A percentile compares a stretch with the other conserved stretches of the same genome.
Evolutionary conservation across 2,888 invertebrate genomes (phyloP).

Genomic region (Tridacna gigas): DNA sequence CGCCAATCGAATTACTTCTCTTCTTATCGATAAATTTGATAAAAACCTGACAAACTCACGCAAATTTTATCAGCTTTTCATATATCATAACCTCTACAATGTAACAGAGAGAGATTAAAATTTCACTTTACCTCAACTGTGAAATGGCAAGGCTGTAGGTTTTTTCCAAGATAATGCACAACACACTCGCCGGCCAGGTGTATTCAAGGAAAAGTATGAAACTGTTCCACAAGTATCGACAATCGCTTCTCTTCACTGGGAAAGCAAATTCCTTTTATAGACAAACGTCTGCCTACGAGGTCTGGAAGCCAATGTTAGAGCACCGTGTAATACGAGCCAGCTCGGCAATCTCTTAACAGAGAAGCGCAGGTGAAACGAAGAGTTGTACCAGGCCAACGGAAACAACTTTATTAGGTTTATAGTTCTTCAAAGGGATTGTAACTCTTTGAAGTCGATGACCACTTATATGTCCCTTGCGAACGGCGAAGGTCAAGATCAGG

Average conservation of each 20-base stretch:
- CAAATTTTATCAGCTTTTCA: too few relatives aligned
- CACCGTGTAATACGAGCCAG: conserved; percentile 17
- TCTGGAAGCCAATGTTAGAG: conserved; percentile 19
- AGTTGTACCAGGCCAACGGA: neutral
- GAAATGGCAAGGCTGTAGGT: conserved; percentile 7
- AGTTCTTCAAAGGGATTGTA: neutral
- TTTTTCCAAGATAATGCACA: conserved; percentile 17
- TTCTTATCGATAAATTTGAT: too few relatives aligned
- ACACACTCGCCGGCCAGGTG: conserved; percentile 11
- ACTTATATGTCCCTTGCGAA: too few relatives aligned
- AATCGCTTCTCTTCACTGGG: conserved; percentile 7
- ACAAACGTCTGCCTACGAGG: conserved; percentile 18
- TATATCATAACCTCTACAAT: too few relatives aligned
- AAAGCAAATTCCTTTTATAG: conserved; percentile 23
- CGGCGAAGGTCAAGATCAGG: too few relatives aligned
- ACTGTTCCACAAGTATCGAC: neutral
- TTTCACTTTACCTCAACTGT: conserved; percentile 6
- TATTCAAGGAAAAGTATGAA: conserved; percentile 6
- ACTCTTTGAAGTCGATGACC: too few relatives aligned
- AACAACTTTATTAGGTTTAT: neutral
- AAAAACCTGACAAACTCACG: too few relatives aligned
- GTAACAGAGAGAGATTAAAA: neutral
- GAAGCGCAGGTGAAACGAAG: conserved; percentile 12
- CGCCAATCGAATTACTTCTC: too few relatives aligned
- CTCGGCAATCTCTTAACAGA: conserved; percentile 5